A percentile compares a stretch with the other conserved stretches of the same genome.
These are phyloP conservation scores for Cryptus armator DNA, from an alignment of 2,888 invertebrate species.

Conservation along the genomic window DNA sequence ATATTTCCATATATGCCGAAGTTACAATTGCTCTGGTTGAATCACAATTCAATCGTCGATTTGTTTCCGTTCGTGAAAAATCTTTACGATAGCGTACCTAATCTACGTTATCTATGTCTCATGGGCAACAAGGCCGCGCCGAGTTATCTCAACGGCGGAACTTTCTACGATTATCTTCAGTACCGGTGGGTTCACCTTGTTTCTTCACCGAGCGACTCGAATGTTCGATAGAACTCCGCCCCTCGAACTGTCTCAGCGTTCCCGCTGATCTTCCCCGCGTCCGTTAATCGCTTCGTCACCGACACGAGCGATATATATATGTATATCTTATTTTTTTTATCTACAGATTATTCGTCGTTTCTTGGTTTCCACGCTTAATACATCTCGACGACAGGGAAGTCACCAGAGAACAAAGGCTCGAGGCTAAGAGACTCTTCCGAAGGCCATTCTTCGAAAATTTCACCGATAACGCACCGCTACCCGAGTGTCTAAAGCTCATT, in stretches of 20 bases:
- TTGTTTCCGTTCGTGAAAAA: slow-evolving; percentile 91
- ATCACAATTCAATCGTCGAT: slow-evolving; percentile 87
- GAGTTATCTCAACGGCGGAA: slow-evolving; percentile 91
- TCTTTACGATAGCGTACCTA: slow-evolving; percentile 90
- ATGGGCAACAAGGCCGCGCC: slow-evolving; percentile 95
- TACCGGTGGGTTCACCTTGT: slow-evolving; percentile 87
- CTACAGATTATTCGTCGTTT: slow-evolving; percentile 91
- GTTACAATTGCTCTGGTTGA: slow-evolving; percentile 91
- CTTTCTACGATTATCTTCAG: slow-evolving; percentile 91
- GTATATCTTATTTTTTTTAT: slow-evolving; percentile 52
- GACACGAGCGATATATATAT: slow-evolving; percentile 9
- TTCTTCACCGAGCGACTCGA: slow-evolving; percentile 17
- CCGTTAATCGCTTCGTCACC: too few relatives aligned
- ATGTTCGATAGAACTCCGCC: background rate
- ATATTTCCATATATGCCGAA: slow-evolving; percentile 90
- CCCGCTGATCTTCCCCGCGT: background rate
- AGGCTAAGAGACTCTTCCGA: slow-evolving; percentile 88
- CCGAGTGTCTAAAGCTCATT: slow-evolving; percentile 80
- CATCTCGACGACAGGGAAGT: slow-evolving; percentile 91
- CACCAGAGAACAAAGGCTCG: slow-evolving; percentile 88
- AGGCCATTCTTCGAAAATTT: slow-evolving; percentile 87
- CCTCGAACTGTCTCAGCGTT: too few relatives aligned
- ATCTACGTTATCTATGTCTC: slow-evolving; percentile 91
- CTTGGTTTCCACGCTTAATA: slow-evolving; percentile 89
- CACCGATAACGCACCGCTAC: slow-evolving; percentile 79